Conservation (phyloP, 2,113 vertebrate genomes). For the Gymnogyps californianus region DNA sequence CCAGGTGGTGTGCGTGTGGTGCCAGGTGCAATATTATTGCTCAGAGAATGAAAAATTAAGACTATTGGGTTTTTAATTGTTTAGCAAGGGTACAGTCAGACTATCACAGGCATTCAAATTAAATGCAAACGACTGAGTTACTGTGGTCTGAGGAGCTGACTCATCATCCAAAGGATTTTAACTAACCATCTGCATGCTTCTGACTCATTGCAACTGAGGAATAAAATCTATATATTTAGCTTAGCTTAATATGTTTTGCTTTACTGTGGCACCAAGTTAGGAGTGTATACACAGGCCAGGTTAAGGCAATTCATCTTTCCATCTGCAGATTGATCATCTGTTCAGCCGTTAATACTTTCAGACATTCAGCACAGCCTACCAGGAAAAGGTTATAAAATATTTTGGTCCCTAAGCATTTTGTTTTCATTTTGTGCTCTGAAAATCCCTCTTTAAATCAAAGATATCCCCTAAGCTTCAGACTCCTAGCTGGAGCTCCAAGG, state of each 20-base stretch:
- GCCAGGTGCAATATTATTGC: background rate
- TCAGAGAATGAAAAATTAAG: background rate
- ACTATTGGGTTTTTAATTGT: background rate
- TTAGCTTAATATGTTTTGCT: background rate
- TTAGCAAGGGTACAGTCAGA: background rate
- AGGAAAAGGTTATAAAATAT: background rate
- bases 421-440: constrained; percentile 41
- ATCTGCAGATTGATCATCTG: background rate
- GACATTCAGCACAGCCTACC: background rate
- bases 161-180: background rate
- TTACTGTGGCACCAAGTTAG: background rate
- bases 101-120: background rate
- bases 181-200: background rate
- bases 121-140: background rate
- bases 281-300: background rate
- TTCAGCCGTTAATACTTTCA: background rate
- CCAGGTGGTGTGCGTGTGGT: background rate
- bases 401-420: constrained; percentile 27
- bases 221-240: background rate
- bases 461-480: background rate
- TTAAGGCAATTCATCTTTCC: background rate
- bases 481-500: background rate
- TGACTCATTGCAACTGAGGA: background rate
- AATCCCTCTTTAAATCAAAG: constrained; percentile 36
- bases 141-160: background rate